Evolutionary conservation across 2,113 vertebrate species (phyloP), one percentile per base, ranked within the genome.

Genomic region (Galeopterus variegatus): DNA sequence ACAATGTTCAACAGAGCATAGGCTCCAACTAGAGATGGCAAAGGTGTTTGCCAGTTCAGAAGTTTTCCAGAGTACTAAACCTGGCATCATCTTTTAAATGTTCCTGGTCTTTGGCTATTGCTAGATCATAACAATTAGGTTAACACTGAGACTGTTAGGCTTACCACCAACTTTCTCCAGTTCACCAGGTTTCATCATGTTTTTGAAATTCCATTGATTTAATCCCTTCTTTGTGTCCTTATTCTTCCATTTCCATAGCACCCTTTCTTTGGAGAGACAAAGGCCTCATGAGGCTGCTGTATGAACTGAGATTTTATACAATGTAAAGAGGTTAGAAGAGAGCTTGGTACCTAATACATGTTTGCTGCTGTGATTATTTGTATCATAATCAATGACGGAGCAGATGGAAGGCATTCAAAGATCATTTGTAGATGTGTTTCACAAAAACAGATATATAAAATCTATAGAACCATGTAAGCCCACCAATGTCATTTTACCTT

Each of bases 51-150:
- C 52, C 93, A 36, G 86, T 13, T 72, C 58, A 84, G 24, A 86
- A 36, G 28, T 83, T 94, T 91, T 64, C 54, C 64, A 86, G 65
- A 85, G 19, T n/a, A 65, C 15, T 70, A 92, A 92, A 18, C 7
- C 60, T 84, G 60, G 6, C 33, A 76, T 94, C 75, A 58, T 1
- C 31, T 84, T 93, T 92, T 28, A 81, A 88, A 81, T 48, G 5
- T 60, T 65, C 7, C 52, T 90, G 45, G 7, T 56, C n/a, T 52
- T 82, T 58, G 33, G 31, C 21, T 31, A 52, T 70, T 64, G 10
- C 10, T 28, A 3, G 60, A 60, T 82, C 54, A 83, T 60, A 64
- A 56, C 56, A 73, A 64, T 75, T 79, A 88, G 64, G 3, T 69
- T 83, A 75, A 94, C 8, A 5, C 7, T 62, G 65, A 36, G 14